A percentile compares a stretch with the other conserved stretches of the same genome.
phyloP scores from a whole-genome alignment of 2,888 invertebrate species.

The Baronia brevicornis region DNA sequence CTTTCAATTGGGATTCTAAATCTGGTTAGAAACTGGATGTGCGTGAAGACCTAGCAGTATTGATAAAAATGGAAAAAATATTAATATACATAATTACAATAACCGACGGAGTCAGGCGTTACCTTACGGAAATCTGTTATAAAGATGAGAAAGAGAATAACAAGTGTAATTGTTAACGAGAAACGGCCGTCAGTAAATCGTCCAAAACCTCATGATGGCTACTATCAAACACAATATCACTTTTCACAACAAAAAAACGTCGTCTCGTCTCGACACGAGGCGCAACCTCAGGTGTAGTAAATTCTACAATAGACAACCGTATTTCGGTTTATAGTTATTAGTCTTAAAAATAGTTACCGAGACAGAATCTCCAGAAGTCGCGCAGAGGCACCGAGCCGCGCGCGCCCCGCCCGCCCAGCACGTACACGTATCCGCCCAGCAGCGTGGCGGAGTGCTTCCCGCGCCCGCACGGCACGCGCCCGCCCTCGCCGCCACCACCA shows the following conservation, averaged over 20 bases:
- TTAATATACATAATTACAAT: no score
- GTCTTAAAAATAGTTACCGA: constrained; percentile 75
- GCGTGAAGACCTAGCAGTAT: no score
- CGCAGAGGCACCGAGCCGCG: constrained; percentile 86
- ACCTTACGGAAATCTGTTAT: no score
- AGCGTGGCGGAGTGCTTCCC: constrained; percentile 89
- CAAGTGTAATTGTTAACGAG: neutral
- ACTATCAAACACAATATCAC: no score
- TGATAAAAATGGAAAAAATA: no score
- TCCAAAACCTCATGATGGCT: neutral
- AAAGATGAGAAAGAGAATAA: neutral
- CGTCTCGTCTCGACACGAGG: no score
- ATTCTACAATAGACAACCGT: no score
- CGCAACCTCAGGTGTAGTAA: no score
- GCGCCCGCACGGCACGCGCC: constrained; percentile 75
- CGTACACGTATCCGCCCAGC: constrained; percentile 84
- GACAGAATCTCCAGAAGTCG: constrained; percentile 89
- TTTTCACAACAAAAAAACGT: no score
- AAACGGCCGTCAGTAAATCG: neutral
- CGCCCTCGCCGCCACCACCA: constrained; percentile 29
- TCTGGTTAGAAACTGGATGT: no score
- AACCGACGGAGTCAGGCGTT: no score
- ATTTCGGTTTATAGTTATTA: constrained; percentile 6
- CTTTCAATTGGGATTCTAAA: no score
- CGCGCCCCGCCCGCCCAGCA: constrained; percentile 89